Evolutionary conservation across 2,797 vertebrate genomes (phyloP).

Genomic region (Sebastes aleutianus): DNA sequence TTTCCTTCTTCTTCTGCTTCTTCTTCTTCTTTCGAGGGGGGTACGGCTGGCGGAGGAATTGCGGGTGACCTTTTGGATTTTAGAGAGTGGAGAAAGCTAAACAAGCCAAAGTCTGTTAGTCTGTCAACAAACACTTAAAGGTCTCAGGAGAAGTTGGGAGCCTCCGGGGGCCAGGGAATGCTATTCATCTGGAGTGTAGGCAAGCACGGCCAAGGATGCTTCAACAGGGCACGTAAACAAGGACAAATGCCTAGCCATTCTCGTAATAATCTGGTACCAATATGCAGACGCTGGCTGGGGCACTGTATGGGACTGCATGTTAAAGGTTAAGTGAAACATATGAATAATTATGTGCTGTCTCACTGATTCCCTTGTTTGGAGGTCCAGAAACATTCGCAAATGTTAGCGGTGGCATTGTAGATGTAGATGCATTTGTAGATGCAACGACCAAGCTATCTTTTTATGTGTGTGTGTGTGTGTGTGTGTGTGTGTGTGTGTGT

Average conservation of each 20-base stretch:
- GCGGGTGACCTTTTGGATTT: conserved; percentile 77
- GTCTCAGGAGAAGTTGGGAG: conserved; percentile 75
- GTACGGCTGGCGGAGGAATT: conserved; percentile 51
- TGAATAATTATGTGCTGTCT: conserved; percentile 75
- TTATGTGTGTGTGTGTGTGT: neutral
- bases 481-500: conserved; percentile 1
- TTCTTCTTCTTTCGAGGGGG: conserved; percentile 44
- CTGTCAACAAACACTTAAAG: conserved; percentile 83
- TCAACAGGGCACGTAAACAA: conserved; percentile 72
- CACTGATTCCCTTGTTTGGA: conserved; percentile 65
- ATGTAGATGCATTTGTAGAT: conserved; percentile 55
- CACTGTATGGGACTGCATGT: conserved; percentile 63
- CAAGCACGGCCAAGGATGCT: conserved; percentile 68
- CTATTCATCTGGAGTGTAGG: conserved; percentile 76
- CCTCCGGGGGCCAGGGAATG: conserved; percentile 62
- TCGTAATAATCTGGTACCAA: conserved; percentile 63
- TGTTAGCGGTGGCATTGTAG: conserved; percentile 47
- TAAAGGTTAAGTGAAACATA: conserved; percentile 81
- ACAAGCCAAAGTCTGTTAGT: conserved; percentile 79
- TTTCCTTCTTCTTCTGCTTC: conserved; percentile 40
- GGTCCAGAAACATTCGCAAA: conserved; percentile 61
- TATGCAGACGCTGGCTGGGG: conserved; percentile 61
- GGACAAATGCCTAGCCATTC: conserved; percentile 62
- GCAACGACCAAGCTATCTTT: conserved; percentile 5
- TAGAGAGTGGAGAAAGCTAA: conserved; percentile 73